Evolutionary conservation across 2,888 invertebrate genomes (phyloP), one percentile per base, ranked within the genome.

Genomic region (Drepanosiphum platanoidis): DNA sequence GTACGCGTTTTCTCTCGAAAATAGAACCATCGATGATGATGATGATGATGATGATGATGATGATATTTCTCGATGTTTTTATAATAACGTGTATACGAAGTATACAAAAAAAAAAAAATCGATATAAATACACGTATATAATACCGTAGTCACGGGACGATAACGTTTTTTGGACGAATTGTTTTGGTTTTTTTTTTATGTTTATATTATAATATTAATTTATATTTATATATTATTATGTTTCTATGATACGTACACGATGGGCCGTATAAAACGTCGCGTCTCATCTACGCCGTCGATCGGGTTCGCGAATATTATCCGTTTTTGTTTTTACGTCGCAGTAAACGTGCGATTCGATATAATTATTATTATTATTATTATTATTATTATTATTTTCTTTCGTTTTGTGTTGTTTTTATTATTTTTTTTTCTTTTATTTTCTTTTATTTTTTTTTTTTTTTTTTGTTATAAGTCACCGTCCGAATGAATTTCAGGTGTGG

Each of bases 401-500:
- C n/a, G n/a, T n/a, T n/a, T n/a, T n/a, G n/a, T 75, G 66, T 42
- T 32, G n/a, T 79, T 52, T 18, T 68, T 34, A 32, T 68, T 46
- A 46, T 70, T 70, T 36, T 30, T 70, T 70, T 79, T 68, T 22
- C 36, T 80, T 27, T 58, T 30, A 22, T 77, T 78, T n/a, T n/a
- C n/a, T n/a, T 42, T 74, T 79, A 18, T 52, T 81, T 81, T 86
- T 84, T 86, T 61, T 42, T 71, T 86, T 66, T 75, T 80, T 86
- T 34, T 68, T 74, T 82, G 74, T 71, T 86, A 84, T 87, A 83
- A 84, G 86, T 87, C 83, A 86, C 78, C 68, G 70, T 86, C 87
- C 86, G 92, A 91, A 90, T 90, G 89, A 88, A 89, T 89, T 89
- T 92, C 95, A 97, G 97, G 98, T 95, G 98, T 99, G 93, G 98